Evolutionary conservation across 2,797 vertebrate species (phyloP).

Genomic region (Rhinatrema bivittatum): DNA sequence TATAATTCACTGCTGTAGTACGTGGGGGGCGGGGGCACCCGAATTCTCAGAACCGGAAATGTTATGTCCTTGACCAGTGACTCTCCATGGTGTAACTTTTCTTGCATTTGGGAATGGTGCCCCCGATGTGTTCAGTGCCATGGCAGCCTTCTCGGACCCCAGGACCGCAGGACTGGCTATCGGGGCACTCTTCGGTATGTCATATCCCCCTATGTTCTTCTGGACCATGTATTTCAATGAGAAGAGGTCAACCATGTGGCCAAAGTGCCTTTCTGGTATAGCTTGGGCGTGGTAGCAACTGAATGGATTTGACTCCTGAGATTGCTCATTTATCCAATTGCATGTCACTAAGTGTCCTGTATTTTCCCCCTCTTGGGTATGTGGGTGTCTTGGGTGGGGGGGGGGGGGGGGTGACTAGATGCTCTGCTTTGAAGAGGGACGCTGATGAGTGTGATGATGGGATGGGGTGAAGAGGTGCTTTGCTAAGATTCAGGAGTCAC

Average conservation of each 20-base stretch:
- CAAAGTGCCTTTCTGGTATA: not conserved
- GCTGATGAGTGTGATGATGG: no score
- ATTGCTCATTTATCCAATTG: not conserved
- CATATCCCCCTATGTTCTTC: no score
- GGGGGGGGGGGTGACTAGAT: no score
- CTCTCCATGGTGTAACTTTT: constrained; percentile 87
- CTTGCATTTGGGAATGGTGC: constrained; percentile 93
- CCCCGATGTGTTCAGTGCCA: constrained; percentile 89
- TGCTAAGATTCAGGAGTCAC: no score
- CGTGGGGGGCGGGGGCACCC: no score
- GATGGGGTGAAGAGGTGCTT: no score
- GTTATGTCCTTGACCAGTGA: constrained; percentile 59
- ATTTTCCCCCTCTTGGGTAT: not conserved
- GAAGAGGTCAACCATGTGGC: accelerated
- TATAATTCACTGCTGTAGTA: no score
- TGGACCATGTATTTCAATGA: no score
- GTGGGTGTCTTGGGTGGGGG: no score
- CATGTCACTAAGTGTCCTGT: not conserved
- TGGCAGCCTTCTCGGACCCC: constrained; percentile 83
- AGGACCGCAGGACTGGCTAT: constrained; percentile 85
- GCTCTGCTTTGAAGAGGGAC: no score
- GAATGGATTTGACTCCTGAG: not conserved
- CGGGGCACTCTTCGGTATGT: constrained; percentile 83
- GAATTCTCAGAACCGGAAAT: no score
- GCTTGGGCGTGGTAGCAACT: no score